Evolutionary conservation across 2,797 vertebrate species (phyloP), one percentile per base, ranked within the genome.

Genomic region (Staurois parvus): DNA sequence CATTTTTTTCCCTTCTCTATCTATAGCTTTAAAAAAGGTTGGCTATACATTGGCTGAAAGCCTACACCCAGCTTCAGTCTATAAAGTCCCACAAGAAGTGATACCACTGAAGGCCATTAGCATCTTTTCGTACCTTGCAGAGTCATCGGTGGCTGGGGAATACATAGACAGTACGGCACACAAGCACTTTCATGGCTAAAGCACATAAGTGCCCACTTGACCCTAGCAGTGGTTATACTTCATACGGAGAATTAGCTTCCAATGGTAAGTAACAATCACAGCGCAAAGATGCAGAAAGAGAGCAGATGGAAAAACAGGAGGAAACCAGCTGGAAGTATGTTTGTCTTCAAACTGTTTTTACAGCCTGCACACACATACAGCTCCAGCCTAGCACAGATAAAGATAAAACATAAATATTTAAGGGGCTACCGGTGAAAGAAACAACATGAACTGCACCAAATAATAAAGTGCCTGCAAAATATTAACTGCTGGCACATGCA

Each of bases 271-370:
- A 93, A 94, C 92, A 94, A 72, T 82, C 74, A 72, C 52, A 52
- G 67, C 21, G 67, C 66, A 89, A 92, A 92, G 91, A 91, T 84
- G 72, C 89, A 89, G 87, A 92, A 91, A 92, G 70, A 81, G 88
- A 94, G 93, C 93, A 94, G 94, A 94, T 93, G 93, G 93, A 93
- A 93, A n/a, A 93, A 90, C 91, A 91, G 92, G 91, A 93, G 91
- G 93, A 93, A 93, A 93, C 92, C 95, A 94, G 93, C 93, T 94
- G 93, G 90, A 93, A 93, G 92, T 89, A 90, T 92, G 94, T 92
- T 94, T 94, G 92, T 94, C 92, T 94, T 92, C 90, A 91, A 94
- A 93, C 92, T 94, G 92, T 93, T 92, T 92, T 92, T 94, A 93
- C 92, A 95, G 92, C 89, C 93, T 94, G 92, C 88, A 90, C 92